These are phyloP conservation scores for Pogoniulus pusillus DNA, from an alignment of 2,797 vertebrate genomes.

Conservation along the genomic window DNA sequence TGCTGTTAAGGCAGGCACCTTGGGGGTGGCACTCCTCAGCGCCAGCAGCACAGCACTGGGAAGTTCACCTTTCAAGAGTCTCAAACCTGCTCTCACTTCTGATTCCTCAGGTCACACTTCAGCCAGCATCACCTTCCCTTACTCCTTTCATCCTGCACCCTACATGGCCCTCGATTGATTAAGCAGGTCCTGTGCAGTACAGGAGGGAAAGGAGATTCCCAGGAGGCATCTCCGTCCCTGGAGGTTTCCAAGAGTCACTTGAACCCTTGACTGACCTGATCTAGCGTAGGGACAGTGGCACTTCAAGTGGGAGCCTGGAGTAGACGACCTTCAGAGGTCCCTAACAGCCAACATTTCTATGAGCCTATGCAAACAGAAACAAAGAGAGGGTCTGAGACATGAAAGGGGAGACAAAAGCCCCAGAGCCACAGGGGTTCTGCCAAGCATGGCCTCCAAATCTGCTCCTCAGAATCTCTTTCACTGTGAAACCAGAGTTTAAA, in stretches of 20 bases:
- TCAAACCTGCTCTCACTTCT: neutral
- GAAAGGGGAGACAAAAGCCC: neutral
- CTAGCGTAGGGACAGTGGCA: neutral
- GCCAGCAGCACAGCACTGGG: neutral
- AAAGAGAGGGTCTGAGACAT: neutral
- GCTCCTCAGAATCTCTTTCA: neutral
- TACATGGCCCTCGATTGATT: neutral
- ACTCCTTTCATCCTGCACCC: neutral
- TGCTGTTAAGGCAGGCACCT: neutral
- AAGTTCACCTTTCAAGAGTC: neutral
- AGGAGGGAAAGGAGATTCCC: neutral
- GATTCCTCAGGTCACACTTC: neutral
- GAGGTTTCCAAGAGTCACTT: neutral
- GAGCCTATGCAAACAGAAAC: slow-evolving; percentile 29
- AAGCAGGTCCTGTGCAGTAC: neutral
- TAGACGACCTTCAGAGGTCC: neutral
- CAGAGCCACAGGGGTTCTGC: neutral
- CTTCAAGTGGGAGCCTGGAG: neutral
- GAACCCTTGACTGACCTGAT: slow-evolving; percentile 14
- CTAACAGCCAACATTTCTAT: slow-evolving; percentile 17
- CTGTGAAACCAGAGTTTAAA: neutral
- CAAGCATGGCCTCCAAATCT: neutral
- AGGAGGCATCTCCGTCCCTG: neutral
- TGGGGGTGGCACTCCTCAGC: neutral
- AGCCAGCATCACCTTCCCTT: neutral